A percentile compares a stretch with the other conserved stretches of the same genome.
Evolutionary conservation across 2,113 vertebrate genomes (phyloP).

Genomic region (Heptranchias perlo): DNA sequence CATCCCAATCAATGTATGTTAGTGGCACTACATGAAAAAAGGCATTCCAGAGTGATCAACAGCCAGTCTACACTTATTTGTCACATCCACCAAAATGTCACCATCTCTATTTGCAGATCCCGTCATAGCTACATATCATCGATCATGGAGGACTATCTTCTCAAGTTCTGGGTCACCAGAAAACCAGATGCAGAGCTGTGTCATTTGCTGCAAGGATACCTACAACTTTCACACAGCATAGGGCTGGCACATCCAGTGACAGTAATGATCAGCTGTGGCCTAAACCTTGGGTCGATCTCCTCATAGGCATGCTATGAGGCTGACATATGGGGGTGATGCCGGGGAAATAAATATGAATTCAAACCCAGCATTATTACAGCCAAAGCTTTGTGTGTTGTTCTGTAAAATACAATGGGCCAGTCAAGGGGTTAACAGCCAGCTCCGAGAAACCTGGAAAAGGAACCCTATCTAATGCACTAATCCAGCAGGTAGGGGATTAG

Average conservation of each 20-base stretch:
- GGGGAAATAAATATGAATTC: neutral
- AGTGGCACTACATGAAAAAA: neutral
- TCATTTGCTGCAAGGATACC: neutral
- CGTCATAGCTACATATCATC: neutral
- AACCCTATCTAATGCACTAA: neutral
- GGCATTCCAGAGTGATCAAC: no score
- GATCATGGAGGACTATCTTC: neutral
- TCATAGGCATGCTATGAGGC: no score
- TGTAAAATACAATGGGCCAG: neutral
- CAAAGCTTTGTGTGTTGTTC: neutral
- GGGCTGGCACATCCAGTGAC: neutral
- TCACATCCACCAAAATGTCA: no score
- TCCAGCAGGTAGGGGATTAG: slow-evolving; percentile 10
- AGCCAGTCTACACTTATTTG: neutral
- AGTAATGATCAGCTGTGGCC: neutral
- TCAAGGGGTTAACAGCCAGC: neutral
- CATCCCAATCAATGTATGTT: no score
- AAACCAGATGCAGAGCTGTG: neutral
- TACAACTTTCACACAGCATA: neutral
- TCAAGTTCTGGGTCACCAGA: neutral
- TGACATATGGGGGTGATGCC: neutral
- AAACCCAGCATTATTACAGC: no score
- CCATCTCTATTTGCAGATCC: neutral
- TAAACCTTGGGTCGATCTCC: neutral
- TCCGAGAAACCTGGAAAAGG: neutral